Evolutionary conservation across 2,888 invertebrate genomes (phyloP), one percentile per base, ranked within the genome.

Genomic region (Priocnemis perturbator): DNA sequence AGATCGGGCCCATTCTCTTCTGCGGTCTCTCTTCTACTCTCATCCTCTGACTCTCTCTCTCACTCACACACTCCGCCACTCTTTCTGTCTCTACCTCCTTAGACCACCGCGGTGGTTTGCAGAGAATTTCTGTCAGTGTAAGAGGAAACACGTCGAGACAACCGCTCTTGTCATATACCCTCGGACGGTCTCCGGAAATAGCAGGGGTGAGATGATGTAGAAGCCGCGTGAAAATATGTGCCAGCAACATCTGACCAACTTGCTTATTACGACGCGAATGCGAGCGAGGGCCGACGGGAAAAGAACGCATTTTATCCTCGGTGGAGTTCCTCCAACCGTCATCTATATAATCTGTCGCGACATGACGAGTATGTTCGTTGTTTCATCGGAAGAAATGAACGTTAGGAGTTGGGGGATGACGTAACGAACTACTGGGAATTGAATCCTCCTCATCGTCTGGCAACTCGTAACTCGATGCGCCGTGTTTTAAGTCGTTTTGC

Each of bases 181-280:
- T 37, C 20, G 45, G 60, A 37, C 47, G 15, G 44, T 52, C 59
- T 21, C 59, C 50, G 53, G 59, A 64, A 64, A 48, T 57, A 30
- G 44, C 26, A 30, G 44, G 45, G 60, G 55, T 30, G 58, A 26
- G 26, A 60, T 21, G 59, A 60, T 53, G 45, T 60, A 37, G 45
- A 52, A 37, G 57, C 50, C 59, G 53, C 17, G 55, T 26, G 65
- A 55, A 57, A 57, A 19, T 37, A 57, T 30, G 30, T 37, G 57
- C 37, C 20, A 30, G 37, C 37, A 37, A 19, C 37, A 30, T 30
- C 37, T 20, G 30, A 30, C 21, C 23, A 55, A 55, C 23, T 55
- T 55, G 55, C 55, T 55, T 21, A 26, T 55, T n/a, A 55, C 21
- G 23, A 26, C n/a, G 55, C n/a, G 55, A 23, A 17, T 55, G 23